Evolutionary conservation across 2,113 vertebrate genomes (phyloP), one percentile per base, ranked within the genome.

Genomic region (Thryonomys swinderianus): DNA sequence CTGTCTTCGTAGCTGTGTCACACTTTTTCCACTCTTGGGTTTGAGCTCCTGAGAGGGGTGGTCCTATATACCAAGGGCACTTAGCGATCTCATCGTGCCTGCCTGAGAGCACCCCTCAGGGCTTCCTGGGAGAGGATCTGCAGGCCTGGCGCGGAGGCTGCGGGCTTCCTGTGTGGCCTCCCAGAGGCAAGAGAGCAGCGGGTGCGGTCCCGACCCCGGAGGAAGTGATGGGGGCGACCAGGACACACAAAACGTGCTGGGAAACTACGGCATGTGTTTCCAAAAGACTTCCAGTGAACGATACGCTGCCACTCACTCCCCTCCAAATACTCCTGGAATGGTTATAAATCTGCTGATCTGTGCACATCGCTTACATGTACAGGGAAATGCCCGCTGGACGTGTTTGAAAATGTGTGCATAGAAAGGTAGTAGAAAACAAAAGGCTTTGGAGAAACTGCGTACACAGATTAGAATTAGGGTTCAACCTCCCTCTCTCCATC

Each of bases 391-490:
- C 45, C 10, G 59, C 37, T 23, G 78, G 4, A 2, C 6, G 16
- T 25, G 12, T 7, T 14, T 23, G 8, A 10, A 59, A 34, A 5
- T 1, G 5, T 16, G 59, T n/a, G 25, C 81, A 11, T 2, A 0
- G 11, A 9, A 79, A 10, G 3, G 1, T 9, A 1, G 32, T 45
- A 23, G 62, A 34, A 40, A 71, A 20, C 12, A 13, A 34, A 53
- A 34, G 81, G 37, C 48, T 64, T 32, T 45, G 85, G 61, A 42
- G n/a, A 51, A n/a, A 42, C 40, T 3, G 17, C 5, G 2, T 13
- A 21, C 83, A 12, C 42, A 40, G 81, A 51, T 21, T 79, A 61
- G 66, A n/a, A 78, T 93, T 88, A 59, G 30, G 45, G 78, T 48
- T 64, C 71, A 2, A 1, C 48, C 40, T 1, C 61, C 23, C 81